Evolutionary conservation across 2,113 vertebrate genomes (phyloP), one percentile per base, ranked within the genome.

Genomic region (Syngnathus floridae): DNA sequence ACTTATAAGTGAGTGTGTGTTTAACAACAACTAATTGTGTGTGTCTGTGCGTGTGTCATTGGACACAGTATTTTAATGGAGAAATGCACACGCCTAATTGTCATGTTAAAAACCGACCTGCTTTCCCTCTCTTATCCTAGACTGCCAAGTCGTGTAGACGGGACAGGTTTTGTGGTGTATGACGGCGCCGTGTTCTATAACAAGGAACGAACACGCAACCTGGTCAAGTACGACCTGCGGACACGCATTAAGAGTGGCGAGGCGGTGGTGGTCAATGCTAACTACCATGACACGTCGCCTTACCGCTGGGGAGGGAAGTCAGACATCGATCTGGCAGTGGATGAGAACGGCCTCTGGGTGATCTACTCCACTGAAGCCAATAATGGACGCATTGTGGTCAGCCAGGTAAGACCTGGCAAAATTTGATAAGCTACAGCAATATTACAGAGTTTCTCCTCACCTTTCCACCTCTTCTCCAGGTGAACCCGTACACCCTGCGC

Each of bases 191-290:
- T 94, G 2, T 98, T 98, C 84, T 98, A 96, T 87, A 98, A 98
- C 87, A 98, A 98, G 69, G 95, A 98, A 77, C 91, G 95, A 14
- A 98, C 95, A 0, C 93, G 95, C 77, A 96, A 95, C 84, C 90
- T 98, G 4, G 94, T 97, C 74, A 96, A 97, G 76, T 98, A 93
- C 16, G 95, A 98, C 66, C 89, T 98, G 62, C 87, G 95, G 17
- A 97, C 95, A 0, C 95, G 95, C 70, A 94, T 98, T 87, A 97
- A 98, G 86, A 98, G 95, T 0, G 95, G 95, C 1, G 95, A 98
- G 83, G 93, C 95, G 0, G 95, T 95, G 75, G 93, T 98, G 70
- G 91, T 92, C 64, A 93, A 93, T 0, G 95, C 95, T 81, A 96
- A 96, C 88, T 97, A 95, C 75, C 95, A 98, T 4, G 95, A 97